phyloP scores from a whole-genome alignment of 2,113 vertebrate genomes.

The Xiphophorus maculatus region DNA sequence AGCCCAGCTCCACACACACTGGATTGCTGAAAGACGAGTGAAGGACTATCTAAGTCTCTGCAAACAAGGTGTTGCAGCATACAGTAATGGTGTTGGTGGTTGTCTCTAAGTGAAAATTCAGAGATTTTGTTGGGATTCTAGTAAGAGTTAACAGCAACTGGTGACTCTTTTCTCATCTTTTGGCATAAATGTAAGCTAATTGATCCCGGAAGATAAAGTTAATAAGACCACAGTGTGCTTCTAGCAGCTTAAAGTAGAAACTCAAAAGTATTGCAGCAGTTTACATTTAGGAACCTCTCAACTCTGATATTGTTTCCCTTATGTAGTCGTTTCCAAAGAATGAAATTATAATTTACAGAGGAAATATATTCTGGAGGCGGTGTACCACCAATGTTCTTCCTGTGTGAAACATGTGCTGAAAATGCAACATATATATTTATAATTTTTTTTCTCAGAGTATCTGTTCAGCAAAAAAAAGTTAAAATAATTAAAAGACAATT shows the following conservation, averaged over 20 bases:
- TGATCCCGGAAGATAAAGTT: neutral
- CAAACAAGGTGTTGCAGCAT: neutral
- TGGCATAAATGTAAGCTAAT: neutral
- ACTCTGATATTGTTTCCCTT: neutral
- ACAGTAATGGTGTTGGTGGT: neutral
- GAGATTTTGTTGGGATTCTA: neutral
- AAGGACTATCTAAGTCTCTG: neutral
- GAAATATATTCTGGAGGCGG: too few species aligned
- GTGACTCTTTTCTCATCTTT: neutral
- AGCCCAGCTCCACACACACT: conserved; percentile 93
- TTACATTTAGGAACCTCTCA: neutral
- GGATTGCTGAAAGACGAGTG: conserved; percentile 86
- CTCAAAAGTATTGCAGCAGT: neutral
- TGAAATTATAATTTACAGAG: too few species aligned
- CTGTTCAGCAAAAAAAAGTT: too few species aligned
- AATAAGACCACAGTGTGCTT: neutral
- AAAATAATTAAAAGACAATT: too few species aligned
- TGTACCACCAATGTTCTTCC: too few species aligned
- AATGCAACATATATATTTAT: too few species aligned
- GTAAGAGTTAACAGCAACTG: neutral
- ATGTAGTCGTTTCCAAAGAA: too few species aligned
- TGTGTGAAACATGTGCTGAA: too few species aligned
- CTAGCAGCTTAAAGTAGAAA: neutral
- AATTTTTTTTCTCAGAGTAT: too few species aligned
- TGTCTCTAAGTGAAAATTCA: neutral